Conservation (phyloP, 2,113 vertebrate genomes). For the Myanophis thanlyinensis region DNA sequence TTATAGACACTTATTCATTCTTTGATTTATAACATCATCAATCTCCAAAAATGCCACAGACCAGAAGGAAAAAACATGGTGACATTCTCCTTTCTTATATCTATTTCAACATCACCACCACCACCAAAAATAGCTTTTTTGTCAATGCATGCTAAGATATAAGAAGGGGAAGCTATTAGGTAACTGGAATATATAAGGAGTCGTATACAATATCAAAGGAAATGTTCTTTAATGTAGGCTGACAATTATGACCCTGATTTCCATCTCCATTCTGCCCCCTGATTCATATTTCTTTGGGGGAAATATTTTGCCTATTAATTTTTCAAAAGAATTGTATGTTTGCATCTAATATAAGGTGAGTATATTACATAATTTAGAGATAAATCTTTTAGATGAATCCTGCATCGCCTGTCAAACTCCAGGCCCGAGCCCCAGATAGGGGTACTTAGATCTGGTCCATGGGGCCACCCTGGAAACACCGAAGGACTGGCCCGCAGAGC, state of each 20-base stretch:
- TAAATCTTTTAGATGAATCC: neutral
- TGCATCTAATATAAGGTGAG: neutral
- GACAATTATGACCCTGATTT: neutral
- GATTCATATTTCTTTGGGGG: neutral
- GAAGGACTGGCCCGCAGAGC: too few relatives aligned
- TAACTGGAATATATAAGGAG: neutral
- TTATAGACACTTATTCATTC: neutral
- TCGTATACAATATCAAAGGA: neutral
- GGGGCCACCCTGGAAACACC: too few relatives aligned
- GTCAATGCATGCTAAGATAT: too few relatives aligned
- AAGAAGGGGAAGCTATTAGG: neutral
- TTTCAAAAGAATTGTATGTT: neutral
- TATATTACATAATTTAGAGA: neutral
- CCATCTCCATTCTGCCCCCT: neutral
- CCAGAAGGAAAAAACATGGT: neutral
- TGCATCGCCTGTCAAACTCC: too few relatives aligned
- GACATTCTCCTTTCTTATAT: neutral
- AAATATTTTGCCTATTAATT: neutral
- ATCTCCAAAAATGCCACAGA: neutral
- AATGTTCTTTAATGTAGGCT: neutral
- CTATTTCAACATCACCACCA: neutral
- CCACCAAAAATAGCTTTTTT: neutral
- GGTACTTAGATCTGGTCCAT: too few relatives aligned
- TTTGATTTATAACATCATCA: neutral
- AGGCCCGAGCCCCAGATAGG: too few relatives aligned